Percentiles rank a stretch among this genome's conserved stretches.
Conservation (phyloP, 2,113 vertebrate species). For the Lepisosteus oculatus region DNA sequence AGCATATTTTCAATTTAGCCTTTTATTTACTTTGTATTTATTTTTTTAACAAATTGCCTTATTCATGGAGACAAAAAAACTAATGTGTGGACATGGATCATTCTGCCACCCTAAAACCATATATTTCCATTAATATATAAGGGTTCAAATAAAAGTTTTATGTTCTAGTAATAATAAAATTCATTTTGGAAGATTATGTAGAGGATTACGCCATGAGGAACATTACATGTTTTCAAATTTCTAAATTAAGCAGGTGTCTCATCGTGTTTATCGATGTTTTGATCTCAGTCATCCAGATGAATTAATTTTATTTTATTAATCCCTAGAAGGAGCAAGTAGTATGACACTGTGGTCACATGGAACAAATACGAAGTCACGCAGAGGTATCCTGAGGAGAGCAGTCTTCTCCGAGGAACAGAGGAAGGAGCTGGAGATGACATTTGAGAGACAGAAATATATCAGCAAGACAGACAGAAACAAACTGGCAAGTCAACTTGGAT, state of each 20-base stretch:
- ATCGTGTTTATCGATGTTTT: no score
- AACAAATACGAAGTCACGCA: conserved; percentile 73
- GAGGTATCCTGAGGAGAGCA: conserved; percentile 89
- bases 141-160: no score
- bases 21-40: no score
- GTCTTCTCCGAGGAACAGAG: conserved; percentile 96
- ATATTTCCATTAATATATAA: no score
- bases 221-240: background rate
- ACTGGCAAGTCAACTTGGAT: conserved; percentile 80
- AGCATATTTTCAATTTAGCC: no score
- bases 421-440: conserved; percentile 91
- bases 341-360: conserved; percentile 76
- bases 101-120: no score
- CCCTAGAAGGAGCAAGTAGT: conserved; percentile 67
- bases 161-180: no score
- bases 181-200: no score
- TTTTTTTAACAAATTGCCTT: no score
- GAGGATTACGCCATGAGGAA: no score
- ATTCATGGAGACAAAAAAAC: no score
- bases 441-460: conserved; percentile 95
- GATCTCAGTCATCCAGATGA: background rate
- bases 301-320: conserved; percentile 28
- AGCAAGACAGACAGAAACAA: conserved; percentile 93
- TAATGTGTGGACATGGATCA: no score
- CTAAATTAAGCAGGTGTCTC: background rate